phyloP scores from a whole-genome alignment of 2,113 vertebrate genomes.

The Urocolius indicus region DNA sequence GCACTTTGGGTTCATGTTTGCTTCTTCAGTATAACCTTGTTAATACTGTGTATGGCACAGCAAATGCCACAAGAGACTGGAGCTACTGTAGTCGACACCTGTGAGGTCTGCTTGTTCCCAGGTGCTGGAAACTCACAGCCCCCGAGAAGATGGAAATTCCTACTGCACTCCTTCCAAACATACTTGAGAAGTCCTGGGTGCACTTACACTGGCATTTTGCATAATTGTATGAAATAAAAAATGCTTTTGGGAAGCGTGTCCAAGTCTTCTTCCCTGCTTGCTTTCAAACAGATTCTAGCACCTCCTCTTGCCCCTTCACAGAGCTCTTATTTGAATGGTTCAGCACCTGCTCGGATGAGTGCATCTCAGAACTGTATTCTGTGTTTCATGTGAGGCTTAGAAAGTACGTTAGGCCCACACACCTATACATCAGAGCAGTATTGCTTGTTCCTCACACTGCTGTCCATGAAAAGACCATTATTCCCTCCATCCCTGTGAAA shows the following conservation, averaged over 20 bases:
- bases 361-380: not conserved
- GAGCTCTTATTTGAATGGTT: not conserved
- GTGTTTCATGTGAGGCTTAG: not conserved
- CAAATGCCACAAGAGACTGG: not conserved
- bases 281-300: not conserved
- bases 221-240: not conserved
- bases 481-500: not conserved
- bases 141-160: not conserved
- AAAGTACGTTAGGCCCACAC: not conserved
- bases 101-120: not conserved
- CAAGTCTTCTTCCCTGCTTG: not conserved
- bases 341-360: not conserved
- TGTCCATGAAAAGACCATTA: not conserved
- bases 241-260: not conserved
- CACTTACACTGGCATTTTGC: not conserved
- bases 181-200: not conserved
- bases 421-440: not conserved
- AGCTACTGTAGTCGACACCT: not conserved
- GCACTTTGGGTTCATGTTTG: not conserved
- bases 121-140: not conserved
- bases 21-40: not conserved
- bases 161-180: not conserved
- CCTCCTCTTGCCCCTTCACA: not conserved
- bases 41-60: not conserved
- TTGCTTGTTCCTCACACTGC: not conserved